phyloP scores from a whole-genome alignment of 2,113 vertebrate species.

The Centropus bengalensis region DNA sequence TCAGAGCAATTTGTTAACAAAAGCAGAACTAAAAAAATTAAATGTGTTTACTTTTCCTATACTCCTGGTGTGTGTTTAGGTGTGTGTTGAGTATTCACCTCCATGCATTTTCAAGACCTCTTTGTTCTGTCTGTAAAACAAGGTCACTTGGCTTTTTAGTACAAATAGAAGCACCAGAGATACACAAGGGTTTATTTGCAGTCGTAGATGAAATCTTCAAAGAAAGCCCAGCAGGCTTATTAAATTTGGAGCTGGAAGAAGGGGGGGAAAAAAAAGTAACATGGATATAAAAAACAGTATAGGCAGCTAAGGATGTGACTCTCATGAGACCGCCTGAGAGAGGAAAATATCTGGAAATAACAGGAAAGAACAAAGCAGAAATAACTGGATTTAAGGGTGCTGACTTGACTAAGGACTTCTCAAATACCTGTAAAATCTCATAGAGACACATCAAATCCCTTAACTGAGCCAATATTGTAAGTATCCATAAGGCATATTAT shows the following conservation, averaged over 20 bases:
- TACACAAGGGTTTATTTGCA: neutral
- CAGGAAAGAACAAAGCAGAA: neutral
- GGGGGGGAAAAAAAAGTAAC: neutral
- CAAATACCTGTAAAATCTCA: neutral
- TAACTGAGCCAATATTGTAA: neutral
- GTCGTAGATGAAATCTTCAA: slow-evolving; percentile 12
- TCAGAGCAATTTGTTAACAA: neutral
- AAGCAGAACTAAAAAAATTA: neutral
- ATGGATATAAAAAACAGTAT: neutral
- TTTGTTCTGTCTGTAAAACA: neutral
- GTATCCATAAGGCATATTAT: neutral
- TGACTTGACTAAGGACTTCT: neutral
- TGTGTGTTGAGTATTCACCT: neutral
- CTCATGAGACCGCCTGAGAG: neutral
- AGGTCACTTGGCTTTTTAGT: neutral
- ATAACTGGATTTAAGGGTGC: neutral
- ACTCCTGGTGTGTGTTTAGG: neutral
- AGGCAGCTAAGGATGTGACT: neutral
- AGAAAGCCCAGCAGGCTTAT: slow-evolving; percentile 29
- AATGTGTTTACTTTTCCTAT: neutral
- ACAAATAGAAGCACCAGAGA: neutral
- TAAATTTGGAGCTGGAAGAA: neutral
- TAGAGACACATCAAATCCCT: neutral
- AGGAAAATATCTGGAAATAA: slow-evolving; percentile 28
- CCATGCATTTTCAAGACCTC: neutral